Base-by-base conservation (phyloP, 2,888 invertebrate species). In the Hirtodrosophila duncani region DNA sequence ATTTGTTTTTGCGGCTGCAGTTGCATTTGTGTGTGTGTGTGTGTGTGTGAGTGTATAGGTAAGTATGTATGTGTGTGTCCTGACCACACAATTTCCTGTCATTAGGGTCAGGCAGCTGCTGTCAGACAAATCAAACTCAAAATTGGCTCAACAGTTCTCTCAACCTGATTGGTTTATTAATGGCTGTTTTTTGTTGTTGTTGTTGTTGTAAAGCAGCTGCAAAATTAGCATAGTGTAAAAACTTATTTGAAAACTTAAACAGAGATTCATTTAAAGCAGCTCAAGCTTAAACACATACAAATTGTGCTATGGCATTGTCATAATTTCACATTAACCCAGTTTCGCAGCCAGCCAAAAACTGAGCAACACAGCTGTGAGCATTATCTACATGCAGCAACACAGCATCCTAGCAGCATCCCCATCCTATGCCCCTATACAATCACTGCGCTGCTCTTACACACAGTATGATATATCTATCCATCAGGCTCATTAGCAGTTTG, bases 51-150 rank as follows among this genome's bases (percentile, higher is more conserved):
- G 27, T 31, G 41, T 36, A 37, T 37, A 7, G 48, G 23, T 27
- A 27, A 34, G 11, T 33, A 38, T 17, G 30, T 33, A 45, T 39
- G 18, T 36, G 41, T 45, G 20, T 53, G 49, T 58, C 8, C 26
- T 57, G 52, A 75, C 70, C 79, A 55, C 81, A 75, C 79, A 81
- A 78, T 77, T 74, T 77, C 75, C 80, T 68, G 82, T 81, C 80
- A 78, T 78, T 78, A 78, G 71, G 77, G 77, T 70, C 71, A 61
- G 36, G 59, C 70, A 72, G 33, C 39, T 72, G 80, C 34, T 45
- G 38, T 49, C 49, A 45, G 46, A 46, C 41, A 58, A 55, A 75
- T 71, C 71, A 51, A 46, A 65, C 46, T 17, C 17, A 14, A 56
- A 66, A 69, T 65, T 56, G 50, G 53, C 56, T 50, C 55, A 30